These are phyloP conservation scores for Eupithecia tripunctaria DNA, from an alignment of 2,888 invertebrate species.

Conservation along the genomic window DNA sequence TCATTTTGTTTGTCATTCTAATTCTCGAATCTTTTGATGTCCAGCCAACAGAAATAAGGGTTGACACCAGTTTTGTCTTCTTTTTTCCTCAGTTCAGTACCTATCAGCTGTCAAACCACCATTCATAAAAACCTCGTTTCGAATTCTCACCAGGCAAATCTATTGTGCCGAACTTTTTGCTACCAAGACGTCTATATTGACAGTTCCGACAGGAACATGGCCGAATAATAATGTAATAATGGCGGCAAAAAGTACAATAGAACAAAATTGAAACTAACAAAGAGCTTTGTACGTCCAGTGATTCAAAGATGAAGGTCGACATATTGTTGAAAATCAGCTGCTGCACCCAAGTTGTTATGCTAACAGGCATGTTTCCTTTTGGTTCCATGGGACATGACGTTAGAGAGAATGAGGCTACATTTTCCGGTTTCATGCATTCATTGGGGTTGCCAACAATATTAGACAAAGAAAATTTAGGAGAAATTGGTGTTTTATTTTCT, in stretches of 20 bases:
- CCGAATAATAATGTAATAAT: constrained; percentile 34
- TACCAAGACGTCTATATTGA: constrained; percentile 29
- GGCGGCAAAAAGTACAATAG: constrained; percentile 40
- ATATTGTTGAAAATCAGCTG: constrained; percentile 29
- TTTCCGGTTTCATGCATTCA: neutral
- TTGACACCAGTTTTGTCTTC: neutral
- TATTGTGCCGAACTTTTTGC: constrained; percentile 26
- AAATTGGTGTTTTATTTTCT: neutral
- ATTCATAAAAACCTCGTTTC: constrained; percentile 17
- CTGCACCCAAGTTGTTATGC: constrained; percentile 11
- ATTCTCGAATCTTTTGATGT: constrained; percentile 1
- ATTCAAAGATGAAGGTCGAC: constrained; percentile 43
- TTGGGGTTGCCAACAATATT: neutral
- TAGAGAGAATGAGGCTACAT: neutral
- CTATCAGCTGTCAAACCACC: constrained; percentile 13
- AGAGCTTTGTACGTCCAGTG: constrained; percentile 38
- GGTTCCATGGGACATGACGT: neutral
- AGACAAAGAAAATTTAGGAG: neutral
- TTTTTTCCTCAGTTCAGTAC: constrained; percentile 1
- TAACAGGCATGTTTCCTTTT: constrained; percentile 3
- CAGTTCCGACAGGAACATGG: constrained; percentile 32
- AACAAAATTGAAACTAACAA: constrained; percentile 32
- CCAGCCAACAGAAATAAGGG: neutral
- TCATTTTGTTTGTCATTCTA: neutral
- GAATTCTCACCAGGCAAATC: constrained; percentile 14